A percentile compares a stretch with the other conserved stretches of the same genome.
phyloP scores from a whole-genome alignment of 2,888 invertebrate genomes.

The Heliconius aoede region DNA sequence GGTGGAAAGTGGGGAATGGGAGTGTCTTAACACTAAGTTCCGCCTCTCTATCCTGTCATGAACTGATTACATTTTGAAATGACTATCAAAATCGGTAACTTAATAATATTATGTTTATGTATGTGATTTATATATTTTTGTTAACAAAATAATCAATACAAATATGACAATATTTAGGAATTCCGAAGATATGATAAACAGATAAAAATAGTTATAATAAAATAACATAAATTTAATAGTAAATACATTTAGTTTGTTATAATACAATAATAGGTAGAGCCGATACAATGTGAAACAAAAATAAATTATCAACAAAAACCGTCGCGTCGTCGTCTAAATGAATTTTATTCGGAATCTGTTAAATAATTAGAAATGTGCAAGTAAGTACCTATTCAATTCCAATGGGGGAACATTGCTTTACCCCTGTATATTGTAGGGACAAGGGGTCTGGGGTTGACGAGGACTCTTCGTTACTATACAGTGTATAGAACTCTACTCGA shows the following conservation, averaged over 20 bases:
- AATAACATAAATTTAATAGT: background rate
- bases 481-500: background rate
- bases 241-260: background rate
- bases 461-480: constrained; percentile 1
- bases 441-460: constrained; percentile 9
- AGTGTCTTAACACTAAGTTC: background rate
- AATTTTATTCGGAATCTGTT: constrained; percentile 1
- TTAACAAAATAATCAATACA: background rate
- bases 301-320: background rate
- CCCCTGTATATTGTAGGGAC: background rate
- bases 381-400: constrained; percentile 18
- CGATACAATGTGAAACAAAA: background rate
- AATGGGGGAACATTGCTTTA: background rate
- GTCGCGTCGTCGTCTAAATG: background rate
- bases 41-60: background rate
- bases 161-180: background rate
- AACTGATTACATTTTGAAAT: background rate
- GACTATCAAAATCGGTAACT: background rate
- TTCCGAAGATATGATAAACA: background rate
- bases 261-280: background rate
- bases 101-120: background rate
- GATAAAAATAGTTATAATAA: background rate
- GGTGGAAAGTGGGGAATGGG: background rate
- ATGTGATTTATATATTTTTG: constrained; percentile 10
- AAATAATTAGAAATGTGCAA: constrained; percentile 16